These are phyloP conservation scores for Tetramorium bicarinatum DNA, from an alignment of 2,888 invertebrate species.

Conservation along the genomic window DNA sequence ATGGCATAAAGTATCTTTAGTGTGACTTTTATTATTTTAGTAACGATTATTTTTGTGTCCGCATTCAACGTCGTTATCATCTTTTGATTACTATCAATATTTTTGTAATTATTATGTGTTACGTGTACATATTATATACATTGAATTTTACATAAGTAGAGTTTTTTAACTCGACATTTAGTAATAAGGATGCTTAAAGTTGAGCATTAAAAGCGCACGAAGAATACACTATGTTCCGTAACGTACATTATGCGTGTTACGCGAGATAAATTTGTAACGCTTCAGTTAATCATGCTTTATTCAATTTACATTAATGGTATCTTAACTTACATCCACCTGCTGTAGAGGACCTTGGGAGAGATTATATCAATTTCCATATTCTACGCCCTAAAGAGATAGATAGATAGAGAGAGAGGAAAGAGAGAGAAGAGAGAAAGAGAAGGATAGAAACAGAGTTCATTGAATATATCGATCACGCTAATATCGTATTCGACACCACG, in stretches of 20 bases:
- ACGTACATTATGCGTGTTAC: neutral
- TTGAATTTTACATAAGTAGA: neutral
- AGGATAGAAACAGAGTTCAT: neutral
- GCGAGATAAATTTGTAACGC: neutral
- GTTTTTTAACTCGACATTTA: conserved; percentile 7
- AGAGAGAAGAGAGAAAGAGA: neutral
- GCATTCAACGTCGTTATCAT: neutral
- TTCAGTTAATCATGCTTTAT: conserved; percentile 31
- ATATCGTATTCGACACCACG: conserved; percentile 52
- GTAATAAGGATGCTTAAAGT: neutral
- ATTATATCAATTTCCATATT: conserved; percentile 53
- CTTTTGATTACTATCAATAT: neutral
- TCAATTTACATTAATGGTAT: conserved; percentile 38
- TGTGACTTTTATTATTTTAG: too few species aligned
- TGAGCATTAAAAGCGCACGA: neutral
- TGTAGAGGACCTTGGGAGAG: neutral
- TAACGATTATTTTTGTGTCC: neutral
- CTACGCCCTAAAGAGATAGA: neutral
- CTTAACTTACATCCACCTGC: conserved; percentile 25
- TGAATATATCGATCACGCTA: conserved; percentile 52
- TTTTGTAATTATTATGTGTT: neutral
- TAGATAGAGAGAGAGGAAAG: neutral
- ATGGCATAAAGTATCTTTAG: conserved; percentile 7
- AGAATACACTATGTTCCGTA: neutral
- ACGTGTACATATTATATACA: neutral